Percentiles rank a stretch among this genome's conserved stretches.
phyloP scores from a whole-genome alignment of 2,113 vertebrate genomes.

The Bos javanicus region DNA sequence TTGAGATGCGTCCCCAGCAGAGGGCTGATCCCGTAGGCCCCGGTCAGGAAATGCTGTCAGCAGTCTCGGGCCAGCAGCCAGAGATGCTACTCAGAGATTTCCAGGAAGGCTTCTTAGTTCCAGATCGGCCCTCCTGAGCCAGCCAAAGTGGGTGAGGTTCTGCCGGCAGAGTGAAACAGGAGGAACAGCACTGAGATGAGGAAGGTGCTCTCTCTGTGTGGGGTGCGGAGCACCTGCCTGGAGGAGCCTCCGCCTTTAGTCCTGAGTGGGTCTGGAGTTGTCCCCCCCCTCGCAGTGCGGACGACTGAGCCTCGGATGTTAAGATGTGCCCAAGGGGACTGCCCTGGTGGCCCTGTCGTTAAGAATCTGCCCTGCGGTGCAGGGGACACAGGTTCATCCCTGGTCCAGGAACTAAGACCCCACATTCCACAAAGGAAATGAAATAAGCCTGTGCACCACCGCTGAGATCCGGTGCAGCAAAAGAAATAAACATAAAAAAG shows the following conservation, averaged over 20 bases:
- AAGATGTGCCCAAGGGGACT: neutral
- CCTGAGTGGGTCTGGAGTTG: neutral
- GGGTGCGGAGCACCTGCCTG: neutral
- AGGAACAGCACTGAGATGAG: accelerated
- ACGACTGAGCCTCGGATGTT: accelerated
- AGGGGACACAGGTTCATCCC: neutral
- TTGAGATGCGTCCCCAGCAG: accelerated
- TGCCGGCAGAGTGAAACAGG: accelerated
- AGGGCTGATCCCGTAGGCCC: accelerated
- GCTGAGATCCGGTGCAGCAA: neutral
- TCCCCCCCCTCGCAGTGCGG: neutral
- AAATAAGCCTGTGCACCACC: neutral
- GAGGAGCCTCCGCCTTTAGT: neutral
- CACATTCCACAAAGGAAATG: accelerated
- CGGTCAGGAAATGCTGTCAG: accelerated
- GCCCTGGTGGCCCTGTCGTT: accelerated
- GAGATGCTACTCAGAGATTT: accelerated
- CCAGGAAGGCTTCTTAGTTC: neutral
- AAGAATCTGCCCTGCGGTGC: neutral
- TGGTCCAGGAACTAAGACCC: neutral
- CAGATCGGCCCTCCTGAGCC: accelerated
- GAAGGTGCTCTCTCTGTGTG: accelerated
- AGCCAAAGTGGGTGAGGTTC: accelerated
- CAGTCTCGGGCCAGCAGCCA: neutral
- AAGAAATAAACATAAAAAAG: neutral